Conservation (phyloP, 2,113 vertebrate genomes). For the Rhinoderma darwinii region DNA sequence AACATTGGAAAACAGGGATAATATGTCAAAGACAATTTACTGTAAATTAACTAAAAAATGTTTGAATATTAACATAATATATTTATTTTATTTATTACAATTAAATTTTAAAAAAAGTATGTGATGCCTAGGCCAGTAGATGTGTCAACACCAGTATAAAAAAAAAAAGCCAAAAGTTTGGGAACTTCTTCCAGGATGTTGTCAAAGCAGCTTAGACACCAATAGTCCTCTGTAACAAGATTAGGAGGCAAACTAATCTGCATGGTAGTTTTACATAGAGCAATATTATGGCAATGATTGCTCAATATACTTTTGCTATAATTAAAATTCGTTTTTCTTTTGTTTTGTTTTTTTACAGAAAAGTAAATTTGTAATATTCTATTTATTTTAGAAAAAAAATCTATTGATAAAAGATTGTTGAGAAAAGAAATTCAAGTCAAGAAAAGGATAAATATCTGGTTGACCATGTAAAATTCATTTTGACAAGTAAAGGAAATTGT, state of each 20-base stretch:
- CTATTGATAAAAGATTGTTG: background rate
- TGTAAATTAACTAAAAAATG: background rate
- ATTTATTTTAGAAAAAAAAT: background rate
- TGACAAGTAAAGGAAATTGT: conserved; percentile 52
- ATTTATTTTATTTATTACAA: background rate
- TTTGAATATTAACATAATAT: background rate
- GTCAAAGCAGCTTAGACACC: conserved; percentile 5
- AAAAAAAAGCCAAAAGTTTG: background rate
- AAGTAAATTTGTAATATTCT: background rate
- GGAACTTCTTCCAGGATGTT: conserved; percentile 10
- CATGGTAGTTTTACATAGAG: conserved; percentile 7
- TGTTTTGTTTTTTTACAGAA: background rate
- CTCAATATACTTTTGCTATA: background rate
- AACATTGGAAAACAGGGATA: background rate
- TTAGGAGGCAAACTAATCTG: conserved; percentile 23
- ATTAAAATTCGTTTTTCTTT: background rate
- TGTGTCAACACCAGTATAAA: background rate
- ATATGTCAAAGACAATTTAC: background rate
- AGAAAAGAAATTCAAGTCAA: conserved; percentile 36
- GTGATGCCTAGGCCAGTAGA: background rate
- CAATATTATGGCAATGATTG: background rate
- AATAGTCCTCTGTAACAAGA: conserved; percentile 1
- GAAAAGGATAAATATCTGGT: conserved; percentile 32
- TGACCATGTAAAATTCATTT: conserved; percentile 46
- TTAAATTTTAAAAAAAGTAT: background rate